A percentile compares a stretch with the other conserved stretches of the same genome.
phyloP scores from a whole-genome alignment of 92 coral and sea anemone genomes.

The Palythoa grandiflora region DNA sequence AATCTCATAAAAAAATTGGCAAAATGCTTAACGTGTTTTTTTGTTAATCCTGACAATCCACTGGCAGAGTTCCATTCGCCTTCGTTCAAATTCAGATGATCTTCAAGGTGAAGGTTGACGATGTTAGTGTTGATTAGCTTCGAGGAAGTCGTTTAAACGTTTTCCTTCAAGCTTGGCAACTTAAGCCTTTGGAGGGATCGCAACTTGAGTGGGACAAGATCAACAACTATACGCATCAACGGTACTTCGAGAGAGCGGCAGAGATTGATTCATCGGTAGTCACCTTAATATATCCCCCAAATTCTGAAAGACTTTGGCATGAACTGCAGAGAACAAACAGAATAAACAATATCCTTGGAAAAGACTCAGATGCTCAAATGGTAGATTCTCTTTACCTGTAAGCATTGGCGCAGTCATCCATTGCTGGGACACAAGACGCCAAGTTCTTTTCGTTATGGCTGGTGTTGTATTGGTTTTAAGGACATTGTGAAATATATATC shows the following conservation, averaged over 20 bases:
- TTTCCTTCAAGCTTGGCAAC: constrained; percentile 28
- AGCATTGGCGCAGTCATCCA: constrained; percentile 37
- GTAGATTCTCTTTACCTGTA: constrained; percentile 13
- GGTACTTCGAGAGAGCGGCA: constrained; percentile 31
- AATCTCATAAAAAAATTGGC: no score
- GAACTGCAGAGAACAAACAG: constrained; percentile 16
- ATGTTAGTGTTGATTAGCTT: neutral
- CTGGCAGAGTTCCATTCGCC: no score
- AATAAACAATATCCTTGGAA: constrained; percentile 16
- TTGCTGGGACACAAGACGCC: constrained; percentile 44
- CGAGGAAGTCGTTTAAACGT: constrained; percentile 12
- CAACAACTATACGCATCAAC: constrained; percentile 18
- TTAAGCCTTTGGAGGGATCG: constrained; percentile 30
- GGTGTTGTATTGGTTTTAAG: constrained; percentile 17
- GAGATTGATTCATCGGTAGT: constrained; percentile 26
- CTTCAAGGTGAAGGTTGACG: neutral
- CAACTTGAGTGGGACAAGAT: constrained; percentile 37
- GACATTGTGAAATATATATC: constrained; percentile 15
- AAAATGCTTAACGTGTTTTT: no score
- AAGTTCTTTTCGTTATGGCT: constrained; percentile 40
- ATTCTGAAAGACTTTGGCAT: constrained; percentile 28
- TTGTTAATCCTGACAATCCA: no score
- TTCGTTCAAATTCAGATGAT: no score
- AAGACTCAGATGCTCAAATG: neutral
- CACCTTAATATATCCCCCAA: constrained; percentile 17